Base-by-base conservation (phyloP, 2,113 vertebrate genomes). In the Larimichthys polyactis region DNA sequence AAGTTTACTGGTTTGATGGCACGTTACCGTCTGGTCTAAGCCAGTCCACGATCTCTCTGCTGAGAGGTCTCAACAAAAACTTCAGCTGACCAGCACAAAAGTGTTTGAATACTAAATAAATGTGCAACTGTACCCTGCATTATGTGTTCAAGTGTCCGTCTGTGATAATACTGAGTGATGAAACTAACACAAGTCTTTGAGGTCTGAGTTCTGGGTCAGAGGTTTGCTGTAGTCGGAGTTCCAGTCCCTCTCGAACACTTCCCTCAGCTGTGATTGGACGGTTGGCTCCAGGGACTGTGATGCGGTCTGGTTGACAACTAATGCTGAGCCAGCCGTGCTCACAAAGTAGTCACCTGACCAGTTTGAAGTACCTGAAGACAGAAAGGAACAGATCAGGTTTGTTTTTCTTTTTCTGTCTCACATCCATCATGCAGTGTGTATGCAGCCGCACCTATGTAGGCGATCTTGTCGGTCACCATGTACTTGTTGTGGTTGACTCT, bases 401-500 rank as follows among this genome's bases (percentile, higher is more conserved):
- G 2, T 46, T 36, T 1, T 0, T 9, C 11, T 59, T 32, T 1
- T 12, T 24, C 27, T 49, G 8, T 46, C 24, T 43, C 17, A 20
- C 15, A 22, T 16, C 2, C 32, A 36, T 6, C 12, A 1, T 22
- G 27, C 15, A 58, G 27, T 24, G 10, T 51, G 9, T 58, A 54
- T 15, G 20, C 20, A 8, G 8, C 44, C 92, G 91, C 84, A 98
- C 97, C 97, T 0, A 98, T 95, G 52, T 98, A 98, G 0, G 96
- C 94, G 0, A 92, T 73, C 67, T 94, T 94, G 70, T 98, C 97
- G 0, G 97, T 98, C 88, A 98, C 97, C 97, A 97, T 97, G 94
- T 97, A 98, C 86, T 98, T 98, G 94, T 97, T 97, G 91, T 97
- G 97, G 93, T 96, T 98, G 51, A 97, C 97, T 5, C 97, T 95